Evolutionary conservation across 2,888 invertebrate genomes (phyloP).

Genomic region (Dolichomitus sp.): DNA sequence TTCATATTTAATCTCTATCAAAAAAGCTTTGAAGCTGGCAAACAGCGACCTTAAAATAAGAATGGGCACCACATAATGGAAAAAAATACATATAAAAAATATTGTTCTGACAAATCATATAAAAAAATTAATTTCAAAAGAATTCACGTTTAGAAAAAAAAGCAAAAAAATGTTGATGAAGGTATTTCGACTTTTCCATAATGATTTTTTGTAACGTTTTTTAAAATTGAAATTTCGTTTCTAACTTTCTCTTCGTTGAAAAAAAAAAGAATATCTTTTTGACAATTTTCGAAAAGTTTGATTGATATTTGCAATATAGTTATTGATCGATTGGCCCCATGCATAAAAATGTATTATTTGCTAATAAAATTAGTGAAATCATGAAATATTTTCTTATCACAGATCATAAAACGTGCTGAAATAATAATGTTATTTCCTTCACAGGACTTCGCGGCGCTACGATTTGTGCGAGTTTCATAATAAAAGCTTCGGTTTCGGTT

Average conservation of each 20-base stretch:
- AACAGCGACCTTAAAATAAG: neutral
- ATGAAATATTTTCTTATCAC: constrained; percentile 11
- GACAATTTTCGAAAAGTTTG: no score
- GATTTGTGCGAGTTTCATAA: neutral
- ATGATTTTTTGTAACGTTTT: neutral
- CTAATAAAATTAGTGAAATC: neutral
- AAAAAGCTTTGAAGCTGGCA: neutral
- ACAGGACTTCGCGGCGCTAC: no score
- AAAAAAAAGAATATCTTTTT: no score
- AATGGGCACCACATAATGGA: neutral
- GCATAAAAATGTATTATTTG: neutral
- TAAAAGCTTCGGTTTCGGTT: neutral
- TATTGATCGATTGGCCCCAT: neutral
- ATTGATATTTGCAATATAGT: no score
- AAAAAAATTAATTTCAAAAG: neutral
- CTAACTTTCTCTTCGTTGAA: no score
- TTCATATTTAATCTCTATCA: neutral
- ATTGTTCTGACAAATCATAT: neutral
- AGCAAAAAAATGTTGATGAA: neutral
- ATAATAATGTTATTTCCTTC: neutral
- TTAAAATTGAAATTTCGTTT: no score
- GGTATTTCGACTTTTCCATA: neutral
- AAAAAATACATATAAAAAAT: neutral
- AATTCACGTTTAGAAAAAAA: neutral
- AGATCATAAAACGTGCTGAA: constrained; percentile 4